Base-by-base conservation (phyloP, 2,888 invertebrate genomes). In the Lordiphosa andalusiaca region DNA sequence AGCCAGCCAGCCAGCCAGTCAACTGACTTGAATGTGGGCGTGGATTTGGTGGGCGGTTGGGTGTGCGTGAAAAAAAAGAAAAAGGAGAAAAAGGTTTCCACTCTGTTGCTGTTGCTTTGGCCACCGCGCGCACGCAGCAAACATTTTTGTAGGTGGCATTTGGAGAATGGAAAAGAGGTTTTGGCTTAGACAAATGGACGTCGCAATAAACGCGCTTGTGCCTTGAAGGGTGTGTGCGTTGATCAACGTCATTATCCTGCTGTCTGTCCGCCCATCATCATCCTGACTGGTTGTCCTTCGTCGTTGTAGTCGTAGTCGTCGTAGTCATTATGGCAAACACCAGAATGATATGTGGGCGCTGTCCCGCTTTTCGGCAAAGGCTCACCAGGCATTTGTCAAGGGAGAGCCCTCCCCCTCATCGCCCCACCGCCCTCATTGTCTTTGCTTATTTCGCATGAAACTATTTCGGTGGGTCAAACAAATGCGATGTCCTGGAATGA, bases 161-260 rank as follows among this genome's bases (percentile, higher is more conserved):
- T 42, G 23, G 6, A 3, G 21, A 19, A 10, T 35, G 30, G 59
- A 37, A 38, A 39, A 47, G 47, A 23, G 38, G 39, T 30, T 30
- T 30, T 35, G 23, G 53, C 57, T 65, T 80, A 69, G 73, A 83
- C 77, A 76, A 76, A 76, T 76, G 81, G 71, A 81, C 62, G 82
- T 54, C 67, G 63, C 67, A 61, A 61, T 67, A 61, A 73, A 55
- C 59, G 67, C 53, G 52, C 52, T 56, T 55, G 30, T 48, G 23
- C 52, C 49, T 53, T 48, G 40, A 55, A 60, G 84, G 74, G 74
- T 77, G 71, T 82, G 77, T 84, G 55, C 51, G 71, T 72, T 81
- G 78, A 82, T 78, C 85, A 82, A 84, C 66, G 74, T 62, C 65
- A 74, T 71, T 74, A 80, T 80, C 84, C 59, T 56, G 57, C 67